Evolutionary conservation across 2,113 vertebrate species (phyloP).

Genomic region (Psilopsiagon aurifrons): DNA sequence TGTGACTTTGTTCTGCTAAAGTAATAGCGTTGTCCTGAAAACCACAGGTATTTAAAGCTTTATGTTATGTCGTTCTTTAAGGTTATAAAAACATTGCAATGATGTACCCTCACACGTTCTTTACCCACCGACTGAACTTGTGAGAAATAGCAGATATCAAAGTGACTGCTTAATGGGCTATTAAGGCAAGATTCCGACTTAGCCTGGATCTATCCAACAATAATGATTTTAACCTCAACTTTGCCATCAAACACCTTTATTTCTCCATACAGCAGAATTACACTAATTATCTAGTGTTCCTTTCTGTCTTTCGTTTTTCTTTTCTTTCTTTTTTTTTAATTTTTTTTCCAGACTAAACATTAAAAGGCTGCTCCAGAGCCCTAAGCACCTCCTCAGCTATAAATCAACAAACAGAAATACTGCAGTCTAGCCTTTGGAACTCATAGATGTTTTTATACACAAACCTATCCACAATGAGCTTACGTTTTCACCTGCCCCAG

Average conservation of each 20-base stretch:
- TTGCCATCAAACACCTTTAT: not conserved
- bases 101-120: not conserved
- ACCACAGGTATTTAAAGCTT: not conserved
- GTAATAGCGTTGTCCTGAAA: not conserved
- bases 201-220: not conserved
- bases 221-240: not conserved
- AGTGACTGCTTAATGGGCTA: not conserved
- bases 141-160: not conserved
- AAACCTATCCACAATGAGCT: not conserved
- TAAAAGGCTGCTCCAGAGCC: not conserved
- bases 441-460: not conserved
- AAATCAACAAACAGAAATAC: not conserved
- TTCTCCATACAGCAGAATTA: not conserved
- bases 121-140: not conserved
- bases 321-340: not conserved
- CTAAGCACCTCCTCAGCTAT: not conserved
- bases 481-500: not conserved
- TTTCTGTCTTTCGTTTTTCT: not conserved
- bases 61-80: not conserved
- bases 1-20: not conserved
- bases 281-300: not conserved
- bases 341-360: not conserved
- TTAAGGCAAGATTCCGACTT: not conserved
- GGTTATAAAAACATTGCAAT: not conserved
- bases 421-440: not conserved